phyloP scores from a whole-genome alignment of 2,888 invertebrate genomes.

The Gryllus longicercus region DNA sequence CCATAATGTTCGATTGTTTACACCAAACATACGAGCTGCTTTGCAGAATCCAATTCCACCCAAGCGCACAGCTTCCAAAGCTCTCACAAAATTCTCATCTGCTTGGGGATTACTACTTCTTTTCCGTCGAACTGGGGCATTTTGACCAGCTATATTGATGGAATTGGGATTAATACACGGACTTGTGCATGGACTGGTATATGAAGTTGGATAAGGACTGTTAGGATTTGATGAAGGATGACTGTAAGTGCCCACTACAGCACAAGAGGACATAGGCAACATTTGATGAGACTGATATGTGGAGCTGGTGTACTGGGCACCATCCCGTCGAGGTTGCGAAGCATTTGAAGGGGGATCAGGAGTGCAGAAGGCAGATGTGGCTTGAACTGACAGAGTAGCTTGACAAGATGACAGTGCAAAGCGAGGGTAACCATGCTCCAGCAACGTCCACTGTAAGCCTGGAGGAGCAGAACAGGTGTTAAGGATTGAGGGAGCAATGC shows the following conservation, averaged over 20 bases:
- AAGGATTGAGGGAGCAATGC: slow-evolving; percentile 35
- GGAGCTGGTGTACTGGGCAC: slow-evolving; percentile 31
- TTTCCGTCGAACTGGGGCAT: slow-evolving; percentile 58
- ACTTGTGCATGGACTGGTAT: slow-evolving; percentile 41
- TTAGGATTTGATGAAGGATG: slow-evolving; percentile 23
- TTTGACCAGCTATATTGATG: slow-evolving; percentile 38
- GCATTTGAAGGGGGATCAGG: slow-evolving; percentile 43
- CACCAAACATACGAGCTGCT: slow-evolving; percentile 77
- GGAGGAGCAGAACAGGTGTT: slow-evolving; percentile 50
- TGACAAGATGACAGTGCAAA: slow-evolving; percentile 66
- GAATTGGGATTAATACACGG: slow-evolving; percentile 39
- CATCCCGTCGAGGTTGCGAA: slow-evolving; percentile 24
- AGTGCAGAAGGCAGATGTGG: slow-evolving; percentile 47
- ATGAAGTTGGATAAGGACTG: slow-evolving; percentile 34
- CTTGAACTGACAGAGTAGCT: slow-evolving; percentile 50
- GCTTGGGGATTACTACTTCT: slow-evolving; percentile 76
- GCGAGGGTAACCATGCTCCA: slow-evolving; percentile 75
- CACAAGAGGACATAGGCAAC: slow-evolving; percentile 32
- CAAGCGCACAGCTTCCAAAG: slow-evolving; percentile 75
- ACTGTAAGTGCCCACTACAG: slow-evolving; percentile 27
- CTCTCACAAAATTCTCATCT: slow-evolving; percentile 77
- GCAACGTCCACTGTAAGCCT: slow-evolving; percentile 83
- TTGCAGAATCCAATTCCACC: slow-evolving; percentile 84
- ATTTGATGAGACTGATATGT: slow-evolving; percentile 31
- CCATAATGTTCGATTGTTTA: slow-evolving; percentile 82